Evolutionary conservation across 2,113 vertebrate genomes (phyloP).

Genomic region (Anguilla japonica): DNA sequence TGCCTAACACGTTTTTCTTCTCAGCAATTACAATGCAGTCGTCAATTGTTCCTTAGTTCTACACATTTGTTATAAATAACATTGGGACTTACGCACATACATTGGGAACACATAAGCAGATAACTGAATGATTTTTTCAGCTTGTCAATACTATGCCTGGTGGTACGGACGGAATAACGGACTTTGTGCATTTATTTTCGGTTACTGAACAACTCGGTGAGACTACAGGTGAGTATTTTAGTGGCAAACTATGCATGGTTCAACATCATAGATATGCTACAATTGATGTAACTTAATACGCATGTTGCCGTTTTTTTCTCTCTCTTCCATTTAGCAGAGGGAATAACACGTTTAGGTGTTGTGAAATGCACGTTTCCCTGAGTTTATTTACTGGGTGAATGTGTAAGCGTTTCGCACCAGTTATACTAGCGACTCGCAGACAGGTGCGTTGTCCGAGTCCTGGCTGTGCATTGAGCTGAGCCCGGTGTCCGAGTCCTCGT

Average conservation of each 20-base stretch:
- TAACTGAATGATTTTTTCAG: neutral
- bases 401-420: neutral
- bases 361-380: constrained; percentile 37
- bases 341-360: constrained; percentile 42
- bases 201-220: constrained; percentile 6
- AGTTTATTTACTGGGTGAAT: constrained; percentile 26
- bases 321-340: constrained; percentile 24
- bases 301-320: constrained; percentile 15
- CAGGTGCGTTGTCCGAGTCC: constrained; percentile 87
- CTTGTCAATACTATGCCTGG: constrained; percentile 11
- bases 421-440: constrained; percentile 90
- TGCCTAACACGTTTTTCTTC: constrained; percentile 20
- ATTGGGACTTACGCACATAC: constrained; percentile 3
- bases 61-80: constrained; percentile 40
- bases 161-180: neutral
- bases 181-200: constrained; percentile 24
- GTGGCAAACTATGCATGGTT: constrained; percentile 42
- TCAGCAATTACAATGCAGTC: constrained; percentile 27
- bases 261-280: constrained; percentile 43
- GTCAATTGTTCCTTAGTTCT: constrained; percentile 22
- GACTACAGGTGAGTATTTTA: constrained; percentile 23
- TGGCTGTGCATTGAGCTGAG: constrained; percentile 98
- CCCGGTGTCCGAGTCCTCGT: constrained; percentile 94
- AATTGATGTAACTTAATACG: constrained; percentile 38
- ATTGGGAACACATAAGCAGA: constrained; percentile 22